Base-by-base conservation (phyloP, 2,888 invertebrate genomes). In the Teinopalpus imperialis region DNA sequence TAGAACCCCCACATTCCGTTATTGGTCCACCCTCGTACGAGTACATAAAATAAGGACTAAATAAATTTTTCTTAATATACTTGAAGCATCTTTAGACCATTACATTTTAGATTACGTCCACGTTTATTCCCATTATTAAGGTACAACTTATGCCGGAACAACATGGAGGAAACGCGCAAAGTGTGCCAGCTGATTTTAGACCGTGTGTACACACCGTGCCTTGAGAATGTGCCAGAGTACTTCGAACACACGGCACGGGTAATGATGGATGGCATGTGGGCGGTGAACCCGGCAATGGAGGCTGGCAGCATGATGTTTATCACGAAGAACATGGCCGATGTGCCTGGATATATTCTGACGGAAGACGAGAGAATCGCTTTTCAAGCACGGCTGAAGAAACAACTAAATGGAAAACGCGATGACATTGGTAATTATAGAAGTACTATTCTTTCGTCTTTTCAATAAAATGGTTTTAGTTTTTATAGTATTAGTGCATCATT, bases 221-320 rank as follows among this genome's bases (percentile, higher is more conserved):
- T 93, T 14, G 74, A 78, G 8, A 69, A 78, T 10, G 85, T 87
- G 3, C 81, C 81, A 0, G 63, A 89, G 9, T 80, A 90, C 10
- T 94, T 93, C 63, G 64, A 89, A 3, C 59, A 81, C 42, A 92
- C 94, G 92, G 78, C 91, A 0, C 66, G 54, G 2, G 85, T 91
- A 1, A 64, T 94, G 32, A 61, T 93, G 2, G 81, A 92, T 34
- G 94, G 94, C 0, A 74, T 95, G 65, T 93, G 92, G 92, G 89
- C 90, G 1, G 77, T 93, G 24, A 92, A 92, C 66, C 92, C 93
- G 26, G 74, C 94, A 0, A 78, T 93, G 4, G 83, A 91, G 31
- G 40, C 57, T 0, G 68, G 70, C 0, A 68, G 70, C 1, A 91
- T 91, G 59, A 63, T 92, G 9, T 91, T 86, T 58, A 90, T 89